phyloP scores from a whole-genome alignment of 2,797 vertebrate genomes.

The Rhodeus uyekii region DNA sequence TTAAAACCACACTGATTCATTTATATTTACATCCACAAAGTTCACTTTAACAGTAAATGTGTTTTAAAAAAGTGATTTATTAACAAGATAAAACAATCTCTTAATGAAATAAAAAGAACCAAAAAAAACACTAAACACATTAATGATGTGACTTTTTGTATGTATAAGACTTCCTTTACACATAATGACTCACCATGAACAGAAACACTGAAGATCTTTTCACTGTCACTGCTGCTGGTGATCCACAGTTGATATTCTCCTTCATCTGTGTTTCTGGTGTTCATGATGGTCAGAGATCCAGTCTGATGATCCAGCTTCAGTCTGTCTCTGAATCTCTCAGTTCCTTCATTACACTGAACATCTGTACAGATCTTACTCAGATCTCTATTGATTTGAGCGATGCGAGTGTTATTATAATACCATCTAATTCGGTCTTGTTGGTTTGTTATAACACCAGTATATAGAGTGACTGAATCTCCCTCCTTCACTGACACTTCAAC shows the following conservation, averaged over 20 bases:
- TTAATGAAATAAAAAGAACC: too few species aligned
- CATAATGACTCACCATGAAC: neutral
- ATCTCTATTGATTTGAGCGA: neutral
- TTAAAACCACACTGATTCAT: neutral
- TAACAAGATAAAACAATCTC: too few species aligned
- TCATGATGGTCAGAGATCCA: neutral
- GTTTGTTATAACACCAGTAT: neutral
- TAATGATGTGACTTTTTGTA: neutral
- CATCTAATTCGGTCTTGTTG: neutral
- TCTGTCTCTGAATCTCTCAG: neutral
- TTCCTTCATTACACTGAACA: neutral
- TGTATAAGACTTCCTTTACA: neutral
- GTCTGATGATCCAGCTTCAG: neutral
- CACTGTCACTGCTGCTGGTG: neutral
- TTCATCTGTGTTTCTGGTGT: fast-evolving
- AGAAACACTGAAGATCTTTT: neutral
- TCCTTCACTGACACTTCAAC: neutral
- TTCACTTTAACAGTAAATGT: neutral
- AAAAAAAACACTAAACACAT: neutral
- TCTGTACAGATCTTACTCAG: neutral
- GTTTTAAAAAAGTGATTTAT: too few species aligned
- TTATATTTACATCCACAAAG: neutral
- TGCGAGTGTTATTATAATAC: neutral
- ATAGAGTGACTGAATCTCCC: neutral
- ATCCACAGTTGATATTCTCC: neutral